These are phyloP conservation scores for Melipona beecheii DNA, from an alignment of 2,888 invertebrate species.

Conservation along the genomic window DNA sequence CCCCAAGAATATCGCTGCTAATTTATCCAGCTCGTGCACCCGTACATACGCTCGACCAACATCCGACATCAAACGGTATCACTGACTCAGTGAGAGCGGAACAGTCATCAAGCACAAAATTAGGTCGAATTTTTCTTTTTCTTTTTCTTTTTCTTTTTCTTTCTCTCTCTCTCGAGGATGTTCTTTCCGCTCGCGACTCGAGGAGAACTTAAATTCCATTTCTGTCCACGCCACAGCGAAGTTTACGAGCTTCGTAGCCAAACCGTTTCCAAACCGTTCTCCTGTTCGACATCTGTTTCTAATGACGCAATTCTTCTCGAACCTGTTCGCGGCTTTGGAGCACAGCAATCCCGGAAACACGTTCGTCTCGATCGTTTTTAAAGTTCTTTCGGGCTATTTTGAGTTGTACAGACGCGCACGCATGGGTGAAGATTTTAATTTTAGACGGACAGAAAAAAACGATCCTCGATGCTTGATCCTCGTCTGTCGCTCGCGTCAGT, in stretches of 20 bases:
- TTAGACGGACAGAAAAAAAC: no score
- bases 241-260: slow-evolving; percentile 23
- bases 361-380: neutral
- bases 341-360: neutral
- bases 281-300: slow-evolving; percentile 39
- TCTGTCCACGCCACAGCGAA: slow-evolving; percentile 1
- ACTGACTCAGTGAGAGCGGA: neutral
- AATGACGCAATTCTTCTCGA: slow-evolving; percentile 37
- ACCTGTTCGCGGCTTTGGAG: neutral
- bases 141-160: no score
- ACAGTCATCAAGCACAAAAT: slow-evolving; percentile 16
- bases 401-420: neutral
- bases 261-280: neutral
- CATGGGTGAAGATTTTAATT: no score
- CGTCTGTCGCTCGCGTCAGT: no score
- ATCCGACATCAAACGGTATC: neutral
- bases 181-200: neutral
- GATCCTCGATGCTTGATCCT: no score
- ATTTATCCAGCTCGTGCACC: slow-evolving; percentile 1
- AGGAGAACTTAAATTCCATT: slow-evolving; percentile 15
- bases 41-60: neutral
- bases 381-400: neutral
- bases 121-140: slow-evolving; percentile 35
- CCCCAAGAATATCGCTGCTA: neutral
- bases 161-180: neutral